phyloP scores from a whole-genome alignment of 2,113 vertebrate species.

The Galeopterus variegatus region DNA sequence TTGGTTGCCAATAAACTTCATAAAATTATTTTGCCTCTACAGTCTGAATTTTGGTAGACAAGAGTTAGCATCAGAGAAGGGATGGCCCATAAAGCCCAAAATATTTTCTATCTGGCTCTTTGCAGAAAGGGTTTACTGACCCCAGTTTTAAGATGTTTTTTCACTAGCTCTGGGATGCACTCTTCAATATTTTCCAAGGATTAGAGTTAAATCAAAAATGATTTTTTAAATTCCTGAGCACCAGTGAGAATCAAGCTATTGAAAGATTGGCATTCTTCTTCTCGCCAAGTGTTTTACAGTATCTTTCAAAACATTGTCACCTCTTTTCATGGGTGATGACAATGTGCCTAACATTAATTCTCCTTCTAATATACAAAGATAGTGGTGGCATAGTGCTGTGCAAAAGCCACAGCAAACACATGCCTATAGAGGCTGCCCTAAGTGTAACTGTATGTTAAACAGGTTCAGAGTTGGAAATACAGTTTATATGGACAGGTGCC shows the following conservation, averaged over 20 bases:
- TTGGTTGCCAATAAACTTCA: too few species aligned
- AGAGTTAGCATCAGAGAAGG: neutral
- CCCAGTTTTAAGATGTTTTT: neutral
- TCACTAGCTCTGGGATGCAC: neutral
- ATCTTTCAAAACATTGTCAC: constrained; percentile 83
- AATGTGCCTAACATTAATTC: constrained; percentile 77
- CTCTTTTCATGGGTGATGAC: constrained; percentile 76
- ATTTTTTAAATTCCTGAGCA: constrained; percentile 56
- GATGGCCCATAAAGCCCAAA: neutral
- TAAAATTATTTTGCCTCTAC: too few species aligned
- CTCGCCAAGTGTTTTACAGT: constrained; percentile 77
- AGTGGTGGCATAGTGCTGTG: neutral
- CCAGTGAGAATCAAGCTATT: constrained; percentile 65
- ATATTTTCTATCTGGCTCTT: neutral
- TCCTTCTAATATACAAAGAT: constrained; percentile 75
- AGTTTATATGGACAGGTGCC: constrained; percentile 29
- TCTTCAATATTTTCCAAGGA: constrained; percentile 38
- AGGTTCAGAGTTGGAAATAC: constrained; percentile 13
- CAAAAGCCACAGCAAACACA: constrained; percentile 61
- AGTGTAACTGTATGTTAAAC: neutral
- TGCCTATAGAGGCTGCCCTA: neutral
- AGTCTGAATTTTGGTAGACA: too few species aligned
- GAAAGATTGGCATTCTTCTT: constrained; percentile 70
- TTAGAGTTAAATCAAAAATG: constrained; percentile 65
- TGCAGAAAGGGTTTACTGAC: neutral